Conservation (phyloP, 2,113 vertebrate species). For the Podiceps cristatus region DNA sequence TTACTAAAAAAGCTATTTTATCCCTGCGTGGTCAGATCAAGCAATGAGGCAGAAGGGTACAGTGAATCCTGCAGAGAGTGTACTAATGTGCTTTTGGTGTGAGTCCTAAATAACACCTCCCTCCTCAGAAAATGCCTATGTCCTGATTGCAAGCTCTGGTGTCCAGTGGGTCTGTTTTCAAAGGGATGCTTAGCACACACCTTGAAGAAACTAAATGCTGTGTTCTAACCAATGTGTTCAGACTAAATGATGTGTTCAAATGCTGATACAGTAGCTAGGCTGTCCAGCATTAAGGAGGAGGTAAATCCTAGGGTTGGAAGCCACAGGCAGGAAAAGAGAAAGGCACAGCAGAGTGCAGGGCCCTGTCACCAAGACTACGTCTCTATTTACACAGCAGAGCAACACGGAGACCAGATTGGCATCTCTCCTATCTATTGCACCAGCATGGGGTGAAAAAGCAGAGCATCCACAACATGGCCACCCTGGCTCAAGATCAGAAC, state of each 20-base stretch:
- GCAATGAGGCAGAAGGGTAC: neutral
- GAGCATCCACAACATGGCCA: neutral
- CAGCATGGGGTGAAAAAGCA: neutral
- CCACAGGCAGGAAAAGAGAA: neutral
- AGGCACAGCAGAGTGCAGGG: neutral
- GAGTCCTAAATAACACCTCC: neutral
- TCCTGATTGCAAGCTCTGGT: neutral
- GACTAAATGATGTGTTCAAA: neutral
- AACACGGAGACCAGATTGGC: neutral
- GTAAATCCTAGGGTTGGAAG: neutral
- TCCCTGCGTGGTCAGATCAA: neutral
- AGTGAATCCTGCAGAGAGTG: neutral
- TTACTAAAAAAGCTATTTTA: neutral
- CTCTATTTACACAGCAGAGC: neutral
- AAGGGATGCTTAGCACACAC: neutral
- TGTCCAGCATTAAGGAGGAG: neutral
- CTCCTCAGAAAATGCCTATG: neutral
- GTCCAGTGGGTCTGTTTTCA: neutral
- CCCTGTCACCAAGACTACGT: neutral
- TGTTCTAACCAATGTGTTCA: no score
- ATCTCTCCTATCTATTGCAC: neutral
- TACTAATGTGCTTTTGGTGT: neutral
- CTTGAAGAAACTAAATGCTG: neutral
- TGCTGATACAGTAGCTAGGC: neutral
- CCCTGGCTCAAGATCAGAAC: neutral